These are phyloP conservation scores for Danionella dracula DNA, from an alignment of 2,797 vertebrate genomes.

Conservation along the genomic window DNA sequence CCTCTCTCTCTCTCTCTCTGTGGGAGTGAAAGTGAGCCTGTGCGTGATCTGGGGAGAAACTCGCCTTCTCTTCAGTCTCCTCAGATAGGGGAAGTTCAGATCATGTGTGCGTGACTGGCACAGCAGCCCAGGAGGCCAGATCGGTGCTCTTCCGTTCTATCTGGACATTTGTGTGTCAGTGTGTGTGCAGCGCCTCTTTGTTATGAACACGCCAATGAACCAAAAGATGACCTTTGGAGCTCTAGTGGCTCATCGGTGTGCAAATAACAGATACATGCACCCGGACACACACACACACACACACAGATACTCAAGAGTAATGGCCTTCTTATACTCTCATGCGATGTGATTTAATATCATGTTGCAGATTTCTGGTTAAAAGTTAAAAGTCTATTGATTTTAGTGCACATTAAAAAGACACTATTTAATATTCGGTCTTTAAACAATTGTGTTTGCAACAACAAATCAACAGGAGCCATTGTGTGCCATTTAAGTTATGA, in stretches of 20 bases:
- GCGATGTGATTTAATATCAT: too few relatives aligned
- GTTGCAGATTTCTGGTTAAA: too few relatives aligned
- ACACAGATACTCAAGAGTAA: background rate
- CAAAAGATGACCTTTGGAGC: slow-evolving; percentile 2
- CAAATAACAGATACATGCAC: background rate
- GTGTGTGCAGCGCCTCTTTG: background rate
- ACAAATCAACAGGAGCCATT: too few relatives aligned
- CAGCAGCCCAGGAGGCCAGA: background rate
- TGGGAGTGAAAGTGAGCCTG: background rate
- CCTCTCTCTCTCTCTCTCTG: background rate
- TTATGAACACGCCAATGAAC: background rate
- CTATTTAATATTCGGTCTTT: too few relatives aligned
- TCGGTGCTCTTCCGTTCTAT: background rate
- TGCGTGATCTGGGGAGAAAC: background rate
- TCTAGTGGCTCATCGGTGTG: background rate
- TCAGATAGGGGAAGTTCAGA: background rate
- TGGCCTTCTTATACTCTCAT: too few relatives aligned
- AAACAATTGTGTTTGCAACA: too few relatives aligned
- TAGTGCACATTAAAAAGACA: too few relatives aligned
- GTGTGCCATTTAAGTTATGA: too few relatives aligned
- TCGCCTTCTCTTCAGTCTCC: background rate
- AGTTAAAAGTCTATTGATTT: too few relatives aligned
- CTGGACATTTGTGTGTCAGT: background rate
- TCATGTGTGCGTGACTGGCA: background rate
- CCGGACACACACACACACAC: background rate